Conservation (phyloP, 2,113 vertebrate genomes). For the Pituophis catenifer region DNA sequence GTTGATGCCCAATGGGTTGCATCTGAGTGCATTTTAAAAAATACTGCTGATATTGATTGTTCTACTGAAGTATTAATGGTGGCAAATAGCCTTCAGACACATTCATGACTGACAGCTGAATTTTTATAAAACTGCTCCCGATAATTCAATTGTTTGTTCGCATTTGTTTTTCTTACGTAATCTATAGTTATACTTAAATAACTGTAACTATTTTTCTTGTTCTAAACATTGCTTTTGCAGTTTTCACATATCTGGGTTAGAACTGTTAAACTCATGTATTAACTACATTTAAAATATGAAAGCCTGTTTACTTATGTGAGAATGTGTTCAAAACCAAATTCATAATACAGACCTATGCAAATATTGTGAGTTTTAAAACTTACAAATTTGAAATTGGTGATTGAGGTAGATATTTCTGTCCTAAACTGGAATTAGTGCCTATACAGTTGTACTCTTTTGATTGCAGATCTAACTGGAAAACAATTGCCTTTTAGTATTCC, state of each 20-base stretch:
- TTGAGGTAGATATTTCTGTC: neutral
- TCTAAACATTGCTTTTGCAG: neutral
- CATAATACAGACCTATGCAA: conserved; percentile 31
- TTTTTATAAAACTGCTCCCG: neutral
- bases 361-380: neutral
- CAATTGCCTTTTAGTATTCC: neutral
- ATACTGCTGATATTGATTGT: neutral
- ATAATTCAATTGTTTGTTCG: neutral
- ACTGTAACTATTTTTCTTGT: neutral
- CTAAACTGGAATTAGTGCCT: neutral
- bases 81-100: neutral
- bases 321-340: conserved; percentile 23
- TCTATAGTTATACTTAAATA: neutral
- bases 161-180: neutral
- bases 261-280: neutral
- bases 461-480: neutral
- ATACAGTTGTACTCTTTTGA: neutral
- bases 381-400: neutral
- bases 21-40: neutral
- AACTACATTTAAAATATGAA: neutral
- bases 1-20: neutral
- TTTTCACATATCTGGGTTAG: neutral
- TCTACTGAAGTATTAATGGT: neutral
- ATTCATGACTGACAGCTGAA: neutral
- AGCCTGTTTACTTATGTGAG: neutral